These are phyloP conservation scores for Mimumesa dahlbomi DNA, from an alignment of 2,888 invertebrate species.

Conservation along the genomic window DNA sequence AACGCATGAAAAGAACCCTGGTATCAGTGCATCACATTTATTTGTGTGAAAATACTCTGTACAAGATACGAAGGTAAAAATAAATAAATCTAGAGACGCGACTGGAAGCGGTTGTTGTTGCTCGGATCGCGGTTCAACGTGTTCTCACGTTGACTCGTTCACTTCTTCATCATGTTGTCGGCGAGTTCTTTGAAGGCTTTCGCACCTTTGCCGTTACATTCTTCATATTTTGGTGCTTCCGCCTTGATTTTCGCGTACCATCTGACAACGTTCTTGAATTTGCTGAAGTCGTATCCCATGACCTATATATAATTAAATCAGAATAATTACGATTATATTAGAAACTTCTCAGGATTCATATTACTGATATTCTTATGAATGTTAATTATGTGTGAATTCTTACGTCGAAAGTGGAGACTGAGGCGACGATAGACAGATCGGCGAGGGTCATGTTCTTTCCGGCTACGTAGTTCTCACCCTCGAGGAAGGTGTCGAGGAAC, in stretches of 20 bases:
- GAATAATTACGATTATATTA: slow-evolving; percentile 6
- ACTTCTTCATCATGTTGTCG: slow-evolving; percentile 66
- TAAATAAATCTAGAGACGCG: too few species aligned
- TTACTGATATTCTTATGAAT: too few species aligned
- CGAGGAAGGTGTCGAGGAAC: slow-evolving; percentile 87
- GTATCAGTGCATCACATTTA: too few species aligned
- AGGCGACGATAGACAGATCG: slow-evolving; percentile 86
- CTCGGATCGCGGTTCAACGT: too few species aligned
- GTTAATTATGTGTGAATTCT: neutral
- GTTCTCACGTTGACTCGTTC: neutral
- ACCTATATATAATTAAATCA: too few species aligned
- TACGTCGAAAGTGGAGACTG: slow-evolving; percentile 87
- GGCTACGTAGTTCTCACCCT: slow-evolving; percentile 86
- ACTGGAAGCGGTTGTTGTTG: too few species aligned
- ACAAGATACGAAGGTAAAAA: too few species aligned
- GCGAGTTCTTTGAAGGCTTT: slow-evolving; percentile 69
- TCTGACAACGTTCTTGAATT: slow-evolving; percentile 85
- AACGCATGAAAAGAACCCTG: too few species aligned
- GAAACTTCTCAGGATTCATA: too few species aligned
- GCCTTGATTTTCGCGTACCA: slow-evolving; percentile 84
- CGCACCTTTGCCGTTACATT: slow-evolving; percentile 74
- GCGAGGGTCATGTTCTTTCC: slow-evolving; percentile 89
- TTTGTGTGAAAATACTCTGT: too few species aligned
- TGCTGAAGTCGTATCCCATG: slow-evolving; percentile 85
- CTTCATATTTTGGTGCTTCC: slow-evolving; percentile 83